A percentile compares a stretch with the other conserved stretches of the same genome.
These are phyloP conservation scores for Parambassis ranga DNA, from an alignment of 2,797 vertebrate genomes.

Conservation along the genomic window DNA sequence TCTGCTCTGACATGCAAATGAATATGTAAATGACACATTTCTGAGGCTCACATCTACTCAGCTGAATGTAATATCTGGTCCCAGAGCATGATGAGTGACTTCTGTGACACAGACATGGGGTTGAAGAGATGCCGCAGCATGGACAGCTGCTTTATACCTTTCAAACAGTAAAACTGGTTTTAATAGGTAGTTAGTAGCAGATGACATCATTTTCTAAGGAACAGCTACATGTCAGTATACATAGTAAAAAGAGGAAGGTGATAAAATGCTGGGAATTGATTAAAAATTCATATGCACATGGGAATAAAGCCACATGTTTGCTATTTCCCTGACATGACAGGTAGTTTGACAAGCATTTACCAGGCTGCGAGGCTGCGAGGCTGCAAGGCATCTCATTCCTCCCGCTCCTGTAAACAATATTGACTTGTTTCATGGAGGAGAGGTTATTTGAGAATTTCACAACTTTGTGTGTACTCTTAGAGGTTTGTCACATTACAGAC, in stretches of 20 bases:
- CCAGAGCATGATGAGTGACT: slow-evolving; percentile 20
- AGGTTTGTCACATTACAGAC: neutral
- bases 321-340: slow-evolving; percentile 9
- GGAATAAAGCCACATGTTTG: neutral
- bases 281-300: neutral
- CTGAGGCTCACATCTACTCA: slow-evolving; percentile 26
- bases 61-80: slow-evolving; percentile 38
- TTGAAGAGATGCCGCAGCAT: neutral
- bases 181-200: no score
- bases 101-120: neutral
- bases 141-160: slow-evolving; percentile 1
- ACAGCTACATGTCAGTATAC: neutral
- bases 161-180: neutral
- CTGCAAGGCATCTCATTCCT: neutral
- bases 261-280: neutral
- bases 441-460: neutral
- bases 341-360: slow-evolving; percentile 8
- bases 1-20: slow-evolving; percentile 49
- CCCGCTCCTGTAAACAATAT: slow-evolving; percentile 22
- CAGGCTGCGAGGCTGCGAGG: neutral
- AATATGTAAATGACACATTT: slow-evolving; percentile 51
- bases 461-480: slow-evolving; percentile 13
- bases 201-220: neutral
- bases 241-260: slow-evolving; percentile 11
- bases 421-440: neutral